phyloP scores from a whole-genome alignment of 2,888 invertebrate species.

The Thymelicus lineola region DNA sequence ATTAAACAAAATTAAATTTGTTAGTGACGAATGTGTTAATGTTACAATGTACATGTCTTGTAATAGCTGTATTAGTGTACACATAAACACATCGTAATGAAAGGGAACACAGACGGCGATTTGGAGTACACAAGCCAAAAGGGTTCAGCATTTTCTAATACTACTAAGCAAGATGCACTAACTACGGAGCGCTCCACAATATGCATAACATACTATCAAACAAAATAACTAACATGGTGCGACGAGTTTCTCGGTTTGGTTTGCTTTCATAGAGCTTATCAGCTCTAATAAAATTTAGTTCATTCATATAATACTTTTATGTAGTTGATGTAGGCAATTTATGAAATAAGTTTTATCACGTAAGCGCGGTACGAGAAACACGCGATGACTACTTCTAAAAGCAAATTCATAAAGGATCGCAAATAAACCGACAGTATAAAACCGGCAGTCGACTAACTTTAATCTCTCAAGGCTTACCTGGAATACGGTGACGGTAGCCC shows the following conservation, averaged over 20 bases:
- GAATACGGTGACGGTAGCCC: slow-evolving; percentile 98
- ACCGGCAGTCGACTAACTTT: slow-evolving; percentile 60
- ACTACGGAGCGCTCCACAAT: slow-evolving; percentile 71
- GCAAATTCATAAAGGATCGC: slow-evolving; percentile 73
- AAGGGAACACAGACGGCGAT: slow-evolving; percentile 78
- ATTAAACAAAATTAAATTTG: slow-evolving; percentile 61
- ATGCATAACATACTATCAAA: slow-evolving; percentile 59
- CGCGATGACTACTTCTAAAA: slow-evolving; percentile 69
- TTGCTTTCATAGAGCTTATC: neutral
- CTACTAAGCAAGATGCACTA: slow-evolving; percentile 80
- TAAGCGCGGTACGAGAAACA: slow-evolving; percentile 64
- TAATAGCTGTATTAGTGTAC: slow-evolving; percentile 74
- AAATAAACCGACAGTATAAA: slow-evolving; percentile 78
- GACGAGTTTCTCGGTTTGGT: slow-evolving; percentile 71
- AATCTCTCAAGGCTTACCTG: slow-evolving; percentile 90
- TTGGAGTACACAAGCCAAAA: slow-evolving; percentile 80
- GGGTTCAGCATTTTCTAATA: slow-evolving; percentile 70
- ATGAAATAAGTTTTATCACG: neutral
- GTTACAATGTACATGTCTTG: slow-evolving; percentile 61
- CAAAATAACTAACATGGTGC: slow-evolving; percentile 52
- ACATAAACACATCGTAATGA: slow-evolving; percentile 70
- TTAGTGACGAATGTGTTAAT: slow-evolving; percentile 74
- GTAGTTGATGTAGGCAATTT: neutral
- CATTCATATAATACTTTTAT: slow-evolving; percentile 28
- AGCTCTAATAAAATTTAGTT: slow-evolving; percentile 12